phyloP scores from a whole-genome alignment of 2,113 vertebrate genomes.

The Anthoscopus minutus region DNA sequence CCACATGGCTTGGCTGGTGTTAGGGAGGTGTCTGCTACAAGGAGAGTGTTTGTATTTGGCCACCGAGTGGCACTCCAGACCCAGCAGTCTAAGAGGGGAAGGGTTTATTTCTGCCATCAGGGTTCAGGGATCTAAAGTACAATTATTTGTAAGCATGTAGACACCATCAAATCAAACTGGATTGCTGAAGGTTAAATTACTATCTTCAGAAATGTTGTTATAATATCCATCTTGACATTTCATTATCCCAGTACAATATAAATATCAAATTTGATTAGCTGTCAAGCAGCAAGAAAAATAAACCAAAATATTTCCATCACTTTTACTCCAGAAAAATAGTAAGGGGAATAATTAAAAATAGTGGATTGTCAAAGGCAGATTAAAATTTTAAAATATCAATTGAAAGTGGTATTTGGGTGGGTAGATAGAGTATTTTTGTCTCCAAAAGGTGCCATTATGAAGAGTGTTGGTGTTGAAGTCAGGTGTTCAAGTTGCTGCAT shows the following conservation, averaged over 20 bases:
- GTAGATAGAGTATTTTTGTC: background rate
- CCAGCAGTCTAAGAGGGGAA: background rate
- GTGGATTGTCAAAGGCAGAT: background rate
- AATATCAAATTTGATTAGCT: conserved; percentile 15
- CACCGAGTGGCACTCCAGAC: conserved; percentile 13
- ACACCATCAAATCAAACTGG: background rate
- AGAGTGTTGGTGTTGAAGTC: background rate
- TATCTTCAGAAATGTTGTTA: conserved; percentile 15
- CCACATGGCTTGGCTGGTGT: background rate
- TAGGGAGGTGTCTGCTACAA: background rate
- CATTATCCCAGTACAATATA: conserved; percentile 4
- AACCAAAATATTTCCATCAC: background rate
- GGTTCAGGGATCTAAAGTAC: background rate
- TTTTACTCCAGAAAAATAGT: background rate
- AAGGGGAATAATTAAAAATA: background rate
- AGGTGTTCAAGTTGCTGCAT: background rate
- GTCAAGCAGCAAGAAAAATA: background rate
- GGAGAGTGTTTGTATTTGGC: background rate
- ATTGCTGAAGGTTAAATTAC: conserved; percentile 33
- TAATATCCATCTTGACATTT: conserved; percentile 20
- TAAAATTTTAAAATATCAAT: background rate
- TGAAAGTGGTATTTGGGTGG: background rate
- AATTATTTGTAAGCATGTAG: background rate
- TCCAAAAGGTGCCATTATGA: background rate
- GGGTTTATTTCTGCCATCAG: background rate